Evolutionary conservation across 2,888 invertebrate species (phyloP), one percentile per base, ranked within the genome.

Genomic region (Diarsia brunnea): DNA sequence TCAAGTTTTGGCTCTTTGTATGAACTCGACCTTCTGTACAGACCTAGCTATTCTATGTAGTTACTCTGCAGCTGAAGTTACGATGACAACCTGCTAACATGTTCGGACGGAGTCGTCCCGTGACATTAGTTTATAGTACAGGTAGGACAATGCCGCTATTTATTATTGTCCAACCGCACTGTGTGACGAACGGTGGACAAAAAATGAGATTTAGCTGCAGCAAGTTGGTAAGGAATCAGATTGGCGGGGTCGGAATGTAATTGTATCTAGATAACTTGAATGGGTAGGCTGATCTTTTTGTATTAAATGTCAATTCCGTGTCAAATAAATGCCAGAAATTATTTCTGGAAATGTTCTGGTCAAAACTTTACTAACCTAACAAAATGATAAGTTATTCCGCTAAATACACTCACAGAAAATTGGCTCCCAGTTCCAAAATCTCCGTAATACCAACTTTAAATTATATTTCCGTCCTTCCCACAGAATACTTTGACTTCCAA

Each of bases 71-170:
- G 51, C 73, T 78, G 64, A 79, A 89, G 81, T 88, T 89, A 89
- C 75, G 87, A 89, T 88, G 89, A 89, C 89, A 85, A 82, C 78
- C 64, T 77, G 71, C 80, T 83, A 82, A 87, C 85, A 77, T 86
- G 84, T 66, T 84, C 65, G 24, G 84, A 84, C 79, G 75, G 71
- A 80, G 63, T 87, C 84, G 80, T 87, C 78, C 77, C 76, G 73
- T 82, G 82, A 85, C 87, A 82, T 79, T 84, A 81, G 82, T 89
- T 89, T 89, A 89, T 85, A 72, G 74, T 74, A 69, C 82, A 82
- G 80, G 82, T 86, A 75, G 66, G 86, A 89, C 89, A 89, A 89
- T 89, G 83, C 84, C 31, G 51, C 75, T 72, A 86, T 88, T 85
- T 87, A 89, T 87, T 84, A 82, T 74, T 75, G 86, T 75, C 70